A percentile compares a stretch with the other conserved stretches of the same genome.
Evolutionary conservation across 2,888 invertebrate species (phyloP).

Genomic region (Scaptomyza caliginosa): DNA sequence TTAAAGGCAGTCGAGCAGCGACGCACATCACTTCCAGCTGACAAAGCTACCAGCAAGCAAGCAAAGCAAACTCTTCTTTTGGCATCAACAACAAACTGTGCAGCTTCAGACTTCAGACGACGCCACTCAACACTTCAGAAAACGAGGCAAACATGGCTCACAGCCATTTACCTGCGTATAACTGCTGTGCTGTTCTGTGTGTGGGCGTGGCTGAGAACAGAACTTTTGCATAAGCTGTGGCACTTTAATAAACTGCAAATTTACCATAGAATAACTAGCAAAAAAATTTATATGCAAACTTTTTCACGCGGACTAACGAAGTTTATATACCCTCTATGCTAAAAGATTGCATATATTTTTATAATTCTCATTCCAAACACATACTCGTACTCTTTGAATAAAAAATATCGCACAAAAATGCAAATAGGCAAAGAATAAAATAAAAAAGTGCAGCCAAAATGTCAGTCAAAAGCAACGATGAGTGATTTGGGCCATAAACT

Average conservation of each 20-base stretch:
- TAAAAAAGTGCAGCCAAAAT: conserved; percentile 36
- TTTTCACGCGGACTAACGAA: neutral
- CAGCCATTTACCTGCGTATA: conserved; percentile 59
- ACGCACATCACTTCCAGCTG: conserved; percentile 66
- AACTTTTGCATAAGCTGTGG: conserved; percentile 60
- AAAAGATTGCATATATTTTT: neutral
- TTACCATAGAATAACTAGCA: conserved; percentile 13
- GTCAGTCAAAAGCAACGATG: conserved; percentile 36
- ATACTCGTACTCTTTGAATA: too few relatives aligned
- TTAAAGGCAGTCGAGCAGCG: conserved; percentile 67
- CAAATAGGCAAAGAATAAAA: conserved; percentile 9
- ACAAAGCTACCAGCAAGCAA: conserved; percentile 12
- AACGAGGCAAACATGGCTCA: conserved; percentile 55
- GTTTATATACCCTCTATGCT: neutral
- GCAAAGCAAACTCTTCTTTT: neutral
- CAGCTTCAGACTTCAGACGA: conserved; percentile 23
- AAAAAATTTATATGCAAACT: neutral
- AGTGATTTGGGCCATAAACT: conserved; percentile 54
- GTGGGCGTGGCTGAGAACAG: conserved; percentile 51
- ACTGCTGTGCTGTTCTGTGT: neutral
- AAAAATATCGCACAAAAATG: neutral
- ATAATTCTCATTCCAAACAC: neutral
- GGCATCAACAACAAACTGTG: conserved; percentile 21
- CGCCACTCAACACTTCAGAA: conserved; percentile 47
- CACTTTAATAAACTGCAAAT: conserved; percentile 43